Percentiles rank a stretch among this genome's conserved stretches.
These are phyloP conservation scores for Hecatera dysodea DNA, from an alignment of 2,888 invertebrate species.

Conservation along the genomic window DNA sequence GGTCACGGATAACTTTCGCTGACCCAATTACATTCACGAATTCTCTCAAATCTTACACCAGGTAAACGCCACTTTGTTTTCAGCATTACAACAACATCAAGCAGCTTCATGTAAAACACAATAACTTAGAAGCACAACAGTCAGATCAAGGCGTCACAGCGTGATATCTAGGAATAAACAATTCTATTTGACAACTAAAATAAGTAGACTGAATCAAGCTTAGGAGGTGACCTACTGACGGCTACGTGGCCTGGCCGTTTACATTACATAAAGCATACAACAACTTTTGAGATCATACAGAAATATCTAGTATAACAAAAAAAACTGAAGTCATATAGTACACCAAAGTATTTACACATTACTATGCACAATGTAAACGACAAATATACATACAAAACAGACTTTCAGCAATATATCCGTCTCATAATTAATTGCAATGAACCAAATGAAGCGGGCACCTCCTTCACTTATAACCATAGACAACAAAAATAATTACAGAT, in stretches of 20 bases:
- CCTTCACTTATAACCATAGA: slow-evolving; percentile 57
- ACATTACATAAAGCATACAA: slow-evolving; percentile 54
- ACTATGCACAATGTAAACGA: slow-evolving; percentile 61
- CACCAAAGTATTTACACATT: slow-evolving; percentile 65
- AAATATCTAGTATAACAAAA: slow-evolving; percentile 59
- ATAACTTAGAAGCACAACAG: slow-evolving; percentile 64
- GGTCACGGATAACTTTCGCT: slow-evolving; percentile 55
- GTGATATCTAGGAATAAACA: slow-evolving; percentile 71
- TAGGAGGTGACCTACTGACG: slow-evolving; percentile 63
- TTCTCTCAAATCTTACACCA: slow-evolving; percentile 40
- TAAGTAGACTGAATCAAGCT: slow-evolving; percentile 51
- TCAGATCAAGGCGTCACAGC: slow-evolving; percentile 66
- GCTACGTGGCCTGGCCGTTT: slow-evolving; percentile 26
- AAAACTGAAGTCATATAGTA: slow-evolving; percentile 56
- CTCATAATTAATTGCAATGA: slow-evolving; percentile 44
- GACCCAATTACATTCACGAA: slow-evolving; percentile 56
- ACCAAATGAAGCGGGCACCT: slow-evolving; percentile 61
- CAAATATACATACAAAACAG: slow-evolving; percentile 62
- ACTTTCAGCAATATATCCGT: slow-evolving; percentile 46
- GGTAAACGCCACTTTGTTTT: slow-evolving; percentile 33
- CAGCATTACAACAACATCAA: slow-evolving; percentile 52
- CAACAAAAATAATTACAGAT: slow-evolving; percentile 54
- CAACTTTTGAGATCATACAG: slow-evolving; percentile 67
- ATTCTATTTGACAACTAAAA: slow-evolving; percentile 64
- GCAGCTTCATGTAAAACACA: slow-evolving; percentile 65